Conservation (phyloP, 2,888 invertebrate genomes). For the Papilio protenor region DNA sequence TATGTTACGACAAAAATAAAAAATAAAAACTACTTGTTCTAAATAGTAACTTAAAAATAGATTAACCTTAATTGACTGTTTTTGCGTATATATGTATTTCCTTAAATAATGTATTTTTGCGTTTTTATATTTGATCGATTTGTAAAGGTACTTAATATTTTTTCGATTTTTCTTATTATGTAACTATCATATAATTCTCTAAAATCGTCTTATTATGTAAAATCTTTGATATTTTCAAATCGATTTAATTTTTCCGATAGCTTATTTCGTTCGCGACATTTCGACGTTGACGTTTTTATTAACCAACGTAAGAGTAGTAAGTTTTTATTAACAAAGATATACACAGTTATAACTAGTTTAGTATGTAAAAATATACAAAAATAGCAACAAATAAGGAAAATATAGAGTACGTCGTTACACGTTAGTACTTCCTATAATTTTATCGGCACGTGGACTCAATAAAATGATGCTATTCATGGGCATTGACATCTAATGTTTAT, state of each 20-base stretch:
- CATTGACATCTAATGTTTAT: slow-evolving; percentile 18
- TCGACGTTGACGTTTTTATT: background rate
- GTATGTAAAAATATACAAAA: slow-evolving; percentile 3
- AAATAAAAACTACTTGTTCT: background rate
- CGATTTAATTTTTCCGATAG: background rate
- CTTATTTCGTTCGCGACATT: background rate
- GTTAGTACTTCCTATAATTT: slow-evolving; percentile 15
- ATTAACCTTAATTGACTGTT: no score
- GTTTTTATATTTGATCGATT: background rate
- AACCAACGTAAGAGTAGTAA: no score
- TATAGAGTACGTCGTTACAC: background rate
- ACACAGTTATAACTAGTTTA: background rate
- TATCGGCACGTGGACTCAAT: slow-evolving; percentile 5
- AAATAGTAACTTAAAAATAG: no score
- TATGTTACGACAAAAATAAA: background rate
- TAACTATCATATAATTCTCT: background rate
- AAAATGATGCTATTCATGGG: slow-evolving; percentile 5
- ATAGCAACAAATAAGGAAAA: slow-evolving; percentile 25
- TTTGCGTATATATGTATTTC: background rate
- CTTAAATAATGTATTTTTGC: background rate
- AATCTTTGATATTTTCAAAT: background rate
- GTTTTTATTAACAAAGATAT: no score
- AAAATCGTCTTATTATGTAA: background rate
- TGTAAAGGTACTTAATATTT: background rate
- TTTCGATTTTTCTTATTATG: background rate